Conservation (phyloP, 2,888 invertebrate species). For the Trachelus stipa region DNA sequence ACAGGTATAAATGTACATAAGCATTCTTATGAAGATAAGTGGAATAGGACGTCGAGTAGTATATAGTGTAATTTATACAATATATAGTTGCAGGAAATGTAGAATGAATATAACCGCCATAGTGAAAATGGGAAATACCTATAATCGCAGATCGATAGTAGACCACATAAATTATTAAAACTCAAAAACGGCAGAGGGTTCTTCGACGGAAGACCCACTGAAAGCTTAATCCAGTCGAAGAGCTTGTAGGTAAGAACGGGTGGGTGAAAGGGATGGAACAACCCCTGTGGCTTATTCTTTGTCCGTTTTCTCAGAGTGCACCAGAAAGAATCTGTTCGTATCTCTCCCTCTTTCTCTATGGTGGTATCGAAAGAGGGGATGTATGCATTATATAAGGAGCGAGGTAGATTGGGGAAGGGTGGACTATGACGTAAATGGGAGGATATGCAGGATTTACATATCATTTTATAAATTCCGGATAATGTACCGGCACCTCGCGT, state of each 20-base stretch:
- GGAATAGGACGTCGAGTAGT: not conserved
- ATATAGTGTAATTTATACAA: not conserved
- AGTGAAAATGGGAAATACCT: not conserved
- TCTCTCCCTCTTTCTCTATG: not conserved
- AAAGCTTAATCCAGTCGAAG: not conserved
- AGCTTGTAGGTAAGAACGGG: not conserved
- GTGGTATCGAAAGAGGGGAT: constrained; percentile 22
- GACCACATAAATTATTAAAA: not conserved
- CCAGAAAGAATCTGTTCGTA: constrained; percentile 16
- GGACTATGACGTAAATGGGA: constrained; percentile 34
- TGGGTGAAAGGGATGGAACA: not conserved
- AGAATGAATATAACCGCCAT: not conserved
- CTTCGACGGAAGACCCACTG: not conserved
- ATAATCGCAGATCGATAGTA: not conserved
- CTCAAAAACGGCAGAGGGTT: not conserved
- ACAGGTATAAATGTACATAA: not conserved
- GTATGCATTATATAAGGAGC: constrained; percentile 39
- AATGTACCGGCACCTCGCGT: constrained; percentile 26
- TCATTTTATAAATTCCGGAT: constrained; percentile 53
- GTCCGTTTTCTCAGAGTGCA: constrained; percentile 8
- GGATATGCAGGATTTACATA: constrained; percentile 53
- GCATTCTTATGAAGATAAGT: not conserved
- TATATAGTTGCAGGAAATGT: not conserved
- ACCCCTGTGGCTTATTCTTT: not conserved
- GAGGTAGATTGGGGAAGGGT: constrained; percentile 13